Evolutionary conservation across 2,113 vertebrate genomes (phyloP).

Genomic region (Dromiciops gliroides): DNA sequence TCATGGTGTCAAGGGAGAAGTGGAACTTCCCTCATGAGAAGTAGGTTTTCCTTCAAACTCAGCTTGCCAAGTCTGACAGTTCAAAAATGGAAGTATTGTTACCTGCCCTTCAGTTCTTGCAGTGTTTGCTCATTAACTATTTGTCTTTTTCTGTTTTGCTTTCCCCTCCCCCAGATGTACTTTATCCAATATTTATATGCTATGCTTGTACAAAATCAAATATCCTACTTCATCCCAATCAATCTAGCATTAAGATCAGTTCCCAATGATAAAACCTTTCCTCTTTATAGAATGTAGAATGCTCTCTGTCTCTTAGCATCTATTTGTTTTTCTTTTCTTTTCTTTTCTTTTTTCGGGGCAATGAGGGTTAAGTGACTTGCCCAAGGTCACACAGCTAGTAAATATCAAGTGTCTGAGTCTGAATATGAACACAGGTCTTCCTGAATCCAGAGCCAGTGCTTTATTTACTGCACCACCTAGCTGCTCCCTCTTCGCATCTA

Average conservation of each 20-base stretch:
- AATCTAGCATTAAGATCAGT: not conserved
- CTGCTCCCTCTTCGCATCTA: not conserved
- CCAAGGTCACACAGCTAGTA: too few relatives aligned
- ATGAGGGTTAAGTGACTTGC: too few relatives aligned
- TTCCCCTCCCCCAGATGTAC: not conserved
- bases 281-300: not conserved
- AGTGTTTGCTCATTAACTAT: not conserved
- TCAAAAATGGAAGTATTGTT: not conserved
- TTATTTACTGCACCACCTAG: too few relatives aligned
- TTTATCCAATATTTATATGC: not conserved
- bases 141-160: not conserved
- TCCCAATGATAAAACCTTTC: not conserved
- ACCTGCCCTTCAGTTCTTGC: not conserved
- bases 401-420: too few relatives aligned
- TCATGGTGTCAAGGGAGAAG: rapidly evolving
- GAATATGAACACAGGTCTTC: too few relatives aligned
- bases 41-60: too few relatives aligned
- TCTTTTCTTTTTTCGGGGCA: too few relatives aligned
- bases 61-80: too few relatives aligned
- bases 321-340: too few relatives aligned
- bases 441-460: too few relatives aligned
- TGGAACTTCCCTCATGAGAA: too few relatives aligned
- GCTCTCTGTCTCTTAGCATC: not conserved
- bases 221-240: not conserved
- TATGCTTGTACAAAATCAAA: not conserved